These are phyloP conservation scores for Leucophenga varia DNA, from an alignment of 1,140 invertebrate genomes.

Conservation along the genomic window DNA sequence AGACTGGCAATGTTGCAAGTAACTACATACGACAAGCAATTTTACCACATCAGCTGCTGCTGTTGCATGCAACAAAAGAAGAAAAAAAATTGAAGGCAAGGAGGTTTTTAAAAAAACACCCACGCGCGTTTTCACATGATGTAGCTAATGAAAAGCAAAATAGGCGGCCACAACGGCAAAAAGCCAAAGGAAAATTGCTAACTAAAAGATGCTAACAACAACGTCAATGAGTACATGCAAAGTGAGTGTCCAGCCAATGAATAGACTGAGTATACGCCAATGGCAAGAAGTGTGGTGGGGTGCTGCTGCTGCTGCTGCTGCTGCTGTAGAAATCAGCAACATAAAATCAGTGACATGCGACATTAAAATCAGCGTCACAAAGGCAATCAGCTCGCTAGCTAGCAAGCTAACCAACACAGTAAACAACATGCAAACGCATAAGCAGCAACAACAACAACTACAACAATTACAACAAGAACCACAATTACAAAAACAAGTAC, in stretches of 20 bases:
- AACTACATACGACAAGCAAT: constrained; percentile 37
- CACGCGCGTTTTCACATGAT: constrained; percentile 15
- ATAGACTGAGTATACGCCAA: too few species aligned
- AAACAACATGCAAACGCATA: too few species aligned
- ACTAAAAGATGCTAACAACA: constrained; percentile 1
- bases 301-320: too few species aligned
- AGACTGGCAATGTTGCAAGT: constrained; percentile 12
- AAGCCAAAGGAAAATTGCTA: constrained; percentile 12
- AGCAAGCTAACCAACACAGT: too few species aligned
- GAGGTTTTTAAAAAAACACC: constrained; percentile 13
- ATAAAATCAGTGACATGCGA: constrained; percentile 50
- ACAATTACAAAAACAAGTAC: too few species aligned
- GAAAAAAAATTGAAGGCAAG: background rate
- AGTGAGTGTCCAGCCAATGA: constrained; percentile 8
- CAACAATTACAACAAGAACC: too few species aligned
- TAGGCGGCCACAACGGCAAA: too few species aligned
- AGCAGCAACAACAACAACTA: too few species aligned
- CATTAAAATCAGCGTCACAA: constrained; percentile 30
- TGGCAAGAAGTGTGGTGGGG: too few species aligned
- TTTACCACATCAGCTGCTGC: constrained; percentile 33
- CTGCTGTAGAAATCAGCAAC: constrained; percentile 50
- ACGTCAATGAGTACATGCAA: constrained; percentile 6
- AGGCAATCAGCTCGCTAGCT: constrained; percentile 9
- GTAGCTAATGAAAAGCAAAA: too few species aligned
- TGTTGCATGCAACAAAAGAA: constrained; percentile 4